Evolutionary conservation across 2,797 vertebrate species (phyloP).

Genomic region (Nyctibius grandis): DNA sequence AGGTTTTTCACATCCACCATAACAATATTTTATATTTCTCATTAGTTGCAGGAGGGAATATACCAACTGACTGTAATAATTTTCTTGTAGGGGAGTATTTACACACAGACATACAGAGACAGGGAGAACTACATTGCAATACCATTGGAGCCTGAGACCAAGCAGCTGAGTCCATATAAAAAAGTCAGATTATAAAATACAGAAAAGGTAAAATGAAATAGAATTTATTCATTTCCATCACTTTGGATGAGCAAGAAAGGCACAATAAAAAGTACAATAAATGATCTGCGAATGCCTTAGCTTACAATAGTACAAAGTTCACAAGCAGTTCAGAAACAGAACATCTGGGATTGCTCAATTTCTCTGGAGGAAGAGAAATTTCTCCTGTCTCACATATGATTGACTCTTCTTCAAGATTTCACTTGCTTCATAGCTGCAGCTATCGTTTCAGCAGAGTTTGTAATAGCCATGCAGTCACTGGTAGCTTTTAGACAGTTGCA

Average conservation of each 20-base stretch:
- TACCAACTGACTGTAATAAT: not conserved
- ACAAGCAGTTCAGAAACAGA: not conserved
- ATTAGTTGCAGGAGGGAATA: not conserved
- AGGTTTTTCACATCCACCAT: not conserved
- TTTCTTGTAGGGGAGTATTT: conserved; percentile 15
- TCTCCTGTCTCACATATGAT: not conserved
- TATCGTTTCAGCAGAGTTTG: not conserved
- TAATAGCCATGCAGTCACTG: not conserved
- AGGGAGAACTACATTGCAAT: not conserved
- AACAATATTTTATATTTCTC: conserved; percentile 7
- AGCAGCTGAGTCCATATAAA: not conserved
- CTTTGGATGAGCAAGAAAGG: not conserved
- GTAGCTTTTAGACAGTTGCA: not conserved
- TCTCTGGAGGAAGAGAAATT: conserved; percentile 3
- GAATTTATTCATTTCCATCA: conserved; percentile 23
- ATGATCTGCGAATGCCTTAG: not conserved
- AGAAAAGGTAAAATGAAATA: conserved; percentile 26
- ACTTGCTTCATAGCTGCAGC: not conserved
- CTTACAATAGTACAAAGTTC: conserved; percentile 7
- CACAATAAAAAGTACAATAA: conserved; percentile 16
- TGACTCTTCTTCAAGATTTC: not conserved
- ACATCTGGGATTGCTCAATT: conserved; percentile 7
- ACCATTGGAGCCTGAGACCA: not conserved
- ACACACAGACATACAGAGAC: not conserved
- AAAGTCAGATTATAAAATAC: not conserved